Conservation (phyloP, 2,888 invertebrate species). For the Silvanus unidentatus region DNA sequence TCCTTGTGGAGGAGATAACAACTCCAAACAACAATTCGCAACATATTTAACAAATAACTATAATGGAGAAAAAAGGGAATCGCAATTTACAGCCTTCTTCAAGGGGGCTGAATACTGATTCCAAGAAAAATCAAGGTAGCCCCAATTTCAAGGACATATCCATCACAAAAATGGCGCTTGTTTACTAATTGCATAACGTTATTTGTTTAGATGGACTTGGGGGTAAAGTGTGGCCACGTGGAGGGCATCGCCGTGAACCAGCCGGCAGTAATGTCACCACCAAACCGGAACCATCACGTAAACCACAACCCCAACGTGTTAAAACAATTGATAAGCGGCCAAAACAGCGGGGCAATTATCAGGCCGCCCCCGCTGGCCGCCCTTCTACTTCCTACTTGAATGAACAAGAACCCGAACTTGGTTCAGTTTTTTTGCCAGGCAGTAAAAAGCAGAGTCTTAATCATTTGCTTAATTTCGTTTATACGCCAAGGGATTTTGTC, state of each 20-base stretch:
- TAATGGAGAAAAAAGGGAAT: constrained; percentile 74
- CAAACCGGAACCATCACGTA: constrained; percentile 61
- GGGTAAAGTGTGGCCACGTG: constrained; percentile 59
- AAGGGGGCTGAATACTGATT: constrained; percentile 67
- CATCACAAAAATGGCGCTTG: not conserved
- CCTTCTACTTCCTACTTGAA: constrained; percentile 63
- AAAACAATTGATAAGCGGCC: constrained; percentile 67
- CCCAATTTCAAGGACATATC: not conserved
- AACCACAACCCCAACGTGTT: constrained; percentile 61
- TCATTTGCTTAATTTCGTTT: constrained; percentile 90
- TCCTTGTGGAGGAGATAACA: constrained; percentile 66
- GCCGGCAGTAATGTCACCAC: constrained; percentile 49
- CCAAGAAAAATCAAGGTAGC: constrained; percentile 53
- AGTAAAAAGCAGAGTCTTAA: constrained; percentile 90
- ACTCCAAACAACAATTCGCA: constrained; percentile 46
- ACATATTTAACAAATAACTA: constrained; percentile 31
- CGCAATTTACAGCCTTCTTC: constrained; percentile 62
- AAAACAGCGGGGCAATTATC: constrained; percentile 59
- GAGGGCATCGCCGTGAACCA: constrained; percentile 61
- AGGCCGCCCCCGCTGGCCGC: constrained; percentile 48
- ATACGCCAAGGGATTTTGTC: constrained; percentile 47
- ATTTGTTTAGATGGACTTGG: constrained; percentile 43
- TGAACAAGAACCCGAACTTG: constrained; percentile 63
- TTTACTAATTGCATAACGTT: constrained; percentile 5
- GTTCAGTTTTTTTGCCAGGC: constrained; percentile 76